These are phyloP conservation scores for Trachemys scripta DNA, from an alignment of 2,113 vertebrate genomes.

Conservation along the genomic window DNA sequence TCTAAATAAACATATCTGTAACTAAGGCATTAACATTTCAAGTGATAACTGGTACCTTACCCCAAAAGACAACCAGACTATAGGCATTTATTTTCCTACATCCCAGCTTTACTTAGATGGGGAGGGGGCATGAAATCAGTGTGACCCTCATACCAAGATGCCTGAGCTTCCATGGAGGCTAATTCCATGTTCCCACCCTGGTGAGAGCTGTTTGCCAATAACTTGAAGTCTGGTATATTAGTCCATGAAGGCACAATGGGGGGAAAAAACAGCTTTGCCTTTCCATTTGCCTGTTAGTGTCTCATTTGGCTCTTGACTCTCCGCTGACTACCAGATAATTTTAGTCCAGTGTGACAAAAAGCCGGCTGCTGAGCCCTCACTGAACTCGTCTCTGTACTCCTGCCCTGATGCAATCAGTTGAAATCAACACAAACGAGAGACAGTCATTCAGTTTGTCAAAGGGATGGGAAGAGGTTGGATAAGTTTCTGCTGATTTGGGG, in stretches of 20 bases:
- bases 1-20: background rate
- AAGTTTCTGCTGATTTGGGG: conserved; percentile 37
- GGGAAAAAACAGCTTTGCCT: rapidly evolving
- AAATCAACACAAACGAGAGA: background rate
- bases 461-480: background rate
- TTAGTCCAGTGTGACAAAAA: conserved; percentile 2
- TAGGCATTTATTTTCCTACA: background rate
- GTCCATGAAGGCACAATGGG: background rate
- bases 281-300: background rate
- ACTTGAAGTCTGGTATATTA: background rate
- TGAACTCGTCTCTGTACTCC: background rate
- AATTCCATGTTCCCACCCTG: background rate
- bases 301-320: conserved; percentile 16
- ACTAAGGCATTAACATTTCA: background rate
- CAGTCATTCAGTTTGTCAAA: background rate
- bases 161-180: background rate
- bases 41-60: background rate
- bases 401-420: background rate
- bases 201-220: background rate
- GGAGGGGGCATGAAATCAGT: background rate
- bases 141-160: rapidly evolving
- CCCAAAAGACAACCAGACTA: background rate
- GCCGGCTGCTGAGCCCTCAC: conserved; percentile 1
- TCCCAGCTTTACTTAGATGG: background rate
- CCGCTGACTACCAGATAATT: background rate